Percentiles rank a stretch among this genome's conserved stretches.
Evolutionary conservation across 2,113 vertebrate genomes (phyloP).

Genomic region (Cairina moschata): DNA sequence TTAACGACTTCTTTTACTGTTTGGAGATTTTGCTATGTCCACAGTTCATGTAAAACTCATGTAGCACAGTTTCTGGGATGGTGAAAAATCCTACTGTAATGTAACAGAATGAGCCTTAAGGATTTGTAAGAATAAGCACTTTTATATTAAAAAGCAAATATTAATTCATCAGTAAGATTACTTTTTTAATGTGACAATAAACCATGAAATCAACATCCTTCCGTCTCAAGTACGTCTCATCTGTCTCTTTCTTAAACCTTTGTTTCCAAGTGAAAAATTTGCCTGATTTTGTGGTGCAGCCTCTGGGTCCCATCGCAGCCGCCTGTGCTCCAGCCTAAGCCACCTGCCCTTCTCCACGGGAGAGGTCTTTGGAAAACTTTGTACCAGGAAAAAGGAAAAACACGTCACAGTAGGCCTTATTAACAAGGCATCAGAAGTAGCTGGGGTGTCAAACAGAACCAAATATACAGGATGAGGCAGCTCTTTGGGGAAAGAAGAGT

Average conservation of each 20-base stretch:
- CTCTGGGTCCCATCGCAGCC: neutral
- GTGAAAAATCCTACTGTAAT: slow-evolving; percentile 67
- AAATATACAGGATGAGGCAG: neutral
- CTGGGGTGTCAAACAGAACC: neutral
- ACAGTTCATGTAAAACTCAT: slow-evolving; percentile 51
- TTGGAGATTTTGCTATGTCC: slow-evolving; percentile 69
- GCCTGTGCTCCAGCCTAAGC: neutral
- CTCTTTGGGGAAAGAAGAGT: neutral
- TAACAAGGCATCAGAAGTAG: neutral
- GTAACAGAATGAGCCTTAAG: slow-evolving; percentile 77
- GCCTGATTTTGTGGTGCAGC: neutral
- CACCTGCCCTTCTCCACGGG: neutral
- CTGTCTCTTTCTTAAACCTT: slow-evolving; percentile 57
- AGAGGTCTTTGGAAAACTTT: neutral
- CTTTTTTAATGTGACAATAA: slow-evolving; percentile 79
- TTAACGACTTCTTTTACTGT: slow-evolving; percentile 27
- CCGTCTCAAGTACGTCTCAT: slow-evolving; percentile 63
- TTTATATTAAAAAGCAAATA: slow-evolving; percentile 79
- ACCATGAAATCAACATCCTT: slow-evolving; percentile 73
- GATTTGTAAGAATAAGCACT: slow-evolving; percentile 76
- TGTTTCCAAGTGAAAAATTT: neutral
- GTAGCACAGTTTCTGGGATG: slow-evolving; percentile 69
- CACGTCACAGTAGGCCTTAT: neutral
- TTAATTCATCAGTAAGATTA: slow-evolving; percentile 75
- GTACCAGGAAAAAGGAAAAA: neutral